These are phyloP conservation scores for Corapipo altera DNA, from an alignment of 2,113 vertebrate genomes.

Conservation along the genomic window DNA sequence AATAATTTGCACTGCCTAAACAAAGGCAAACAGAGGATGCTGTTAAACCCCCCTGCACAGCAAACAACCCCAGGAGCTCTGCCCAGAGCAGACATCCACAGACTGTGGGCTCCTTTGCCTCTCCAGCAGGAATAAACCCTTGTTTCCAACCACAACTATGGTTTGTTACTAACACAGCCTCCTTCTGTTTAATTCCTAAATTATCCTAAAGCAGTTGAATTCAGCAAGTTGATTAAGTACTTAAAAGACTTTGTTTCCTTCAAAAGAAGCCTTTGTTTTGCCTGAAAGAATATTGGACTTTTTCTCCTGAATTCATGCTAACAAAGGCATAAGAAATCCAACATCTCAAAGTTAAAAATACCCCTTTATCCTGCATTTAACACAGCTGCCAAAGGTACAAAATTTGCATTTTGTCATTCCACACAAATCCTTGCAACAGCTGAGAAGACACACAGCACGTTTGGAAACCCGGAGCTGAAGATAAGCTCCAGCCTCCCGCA, in stretches of 20 bases:
- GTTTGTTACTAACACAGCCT: not conserved
- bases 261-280: slow-evolving; percentile 22
- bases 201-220: not conserved
- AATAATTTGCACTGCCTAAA: slow-evolving; percentile 64
- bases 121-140: not conserved
- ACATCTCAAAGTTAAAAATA: slow-evolving; percentile 80
- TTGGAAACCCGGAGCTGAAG: slow-evolving; percentile 6
- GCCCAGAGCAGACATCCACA: not conserved
- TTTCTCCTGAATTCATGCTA: not conserved
- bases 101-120: not conserved
- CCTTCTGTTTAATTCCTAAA: slow-evolving; percentile 16
- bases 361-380: slow-evolving; percentile 73
- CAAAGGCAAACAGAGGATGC: slow-evolving; percentile 53
- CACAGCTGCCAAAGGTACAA: slow-evolving; percentile 79
- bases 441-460: slow-evolving; percentile 76
- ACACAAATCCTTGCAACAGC: slow-evolving; percentile 82
- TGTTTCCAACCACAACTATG: not conserved
- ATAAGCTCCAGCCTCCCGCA: slow-evolving; percentile 31
- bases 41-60: not conserved
- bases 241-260: slow-evolving; percentile 3
- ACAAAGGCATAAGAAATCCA: not conserved
- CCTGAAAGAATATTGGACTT: not conserved
- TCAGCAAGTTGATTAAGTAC: not conserved
- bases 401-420: slow-evolving; percentile 76
- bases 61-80: slow-evolving; percentile 48